Base-by-base conservation (phyloP, 2,888 invertebrate species). In the Scrobipalpa costella region DNA sequence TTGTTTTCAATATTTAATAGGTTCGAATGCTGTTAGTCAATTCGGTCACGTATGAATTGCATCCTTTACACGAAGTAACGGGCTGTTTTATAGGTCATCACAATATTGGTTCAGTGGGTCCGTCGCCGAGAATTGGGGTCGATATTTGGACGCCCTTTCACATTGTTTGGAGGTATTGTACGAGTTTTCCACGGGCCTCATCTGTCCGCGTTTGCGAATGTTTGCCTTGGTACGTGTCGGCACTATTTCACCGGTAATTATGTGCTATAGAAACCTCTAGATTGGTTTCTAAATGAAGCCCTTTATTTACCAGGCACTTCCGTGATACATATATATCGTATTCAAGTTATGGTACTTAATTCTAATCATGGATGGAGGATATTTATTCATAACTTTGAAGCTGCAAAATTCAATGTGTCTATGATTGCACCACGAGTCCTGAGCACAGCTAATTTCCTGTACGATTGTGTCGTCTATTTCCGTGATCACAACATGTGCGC, bases 11-110 rank as follows among this genome's bases (percentile, higher is more conserved):
- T 81, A 81, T 77, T 68, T 76, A 78, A 79, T 78, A 74, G 72
- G 71, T 69, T 60, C 64, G 70, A 65, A 67, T 63, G 63, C 72
- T 69, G 74, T 81, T 70, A 74, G 61, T 70, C 66, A 84, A 75
- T 79, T 80, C 71, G 69, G 71, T 84, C 85, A 86, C 85, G 85
- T 82, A 74, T 69, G 49, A 68, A 81, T 77, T 77, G 80, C 80
- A 81, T 84, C 84, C 84, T 85, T 81, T 78, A 79, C 81, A 74
- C 70, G 78, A 80, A 81, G 62, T 85, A 86, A 85, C 85, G 86
- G 86, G 71, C 75, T 69, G 67, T 57, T 77, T 79, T 76, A 81
- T 81, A 71, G 76, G 73, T 73, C 70, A 72, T 70, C 57, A 61
- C 75, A 69, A 64, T 77, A 70, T 75, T 69, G 71, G 73, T 73